A percentile compares a stretch with the other conserved stretches of the same genome.
Evolutionary conservation across 2,888 invertebrate species (phyloP).

Genomic region (Tolmerus cingulatus): DNA sequence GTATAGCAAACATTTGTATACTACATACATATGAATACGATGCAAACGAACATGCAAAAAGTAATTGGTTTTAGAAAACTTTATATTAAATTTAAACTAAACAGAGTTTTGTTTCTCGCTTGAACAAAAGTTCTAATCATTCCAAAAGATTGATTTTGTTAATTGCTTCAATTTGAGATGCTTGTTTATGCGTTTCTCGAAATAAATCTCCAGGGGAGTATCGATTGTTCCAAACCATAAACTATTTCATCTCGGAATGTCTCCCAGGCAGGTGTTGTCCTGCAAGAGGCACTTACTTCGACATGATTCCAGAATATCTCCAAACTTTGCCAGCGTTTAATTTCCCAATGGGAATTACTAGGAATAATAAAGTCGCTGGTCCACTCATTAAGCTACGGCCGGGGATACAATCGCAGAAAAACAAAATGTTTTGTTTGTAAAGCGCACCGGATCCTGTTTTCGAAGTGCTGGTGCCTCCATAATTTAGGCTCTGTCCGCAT

Average conservation of each 20-base stretch:
- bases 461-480: neutral
- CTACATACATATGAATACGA: no score
- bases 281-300: neutral
- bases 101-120: no score
- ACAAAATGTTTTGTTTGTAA: neutral
- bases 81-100: no score
- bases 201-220: neutral
- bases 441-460: neutral
- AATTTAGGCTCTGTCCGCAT: neutral
- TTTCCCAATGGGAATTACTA: neutral
- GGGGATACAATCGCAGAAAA: neutral
- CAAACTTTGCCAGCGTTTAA: neutral
- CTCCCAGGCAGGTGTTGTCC: neutral
- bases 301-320: neutral
- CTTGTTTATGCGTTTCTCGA: neutral
- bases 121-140: neutral
- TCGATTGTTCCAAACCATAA: neutral
- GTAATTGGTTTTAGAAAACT: no score
- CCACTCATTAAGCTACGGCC: neutral
- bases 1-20: no score
- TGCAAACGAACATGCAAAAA: no score
- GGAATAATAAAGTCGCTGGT: neutral
- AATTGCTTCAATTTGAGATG: neutral
- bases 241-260: neutral
- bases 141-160: neutral